A percentile compares a stretch with the other conserved stretches of the same genome.
phyloP scores from a whole-genome alignment of 2,797 vertebrate species.

The Enteromius thamalakanensis region DNA sequence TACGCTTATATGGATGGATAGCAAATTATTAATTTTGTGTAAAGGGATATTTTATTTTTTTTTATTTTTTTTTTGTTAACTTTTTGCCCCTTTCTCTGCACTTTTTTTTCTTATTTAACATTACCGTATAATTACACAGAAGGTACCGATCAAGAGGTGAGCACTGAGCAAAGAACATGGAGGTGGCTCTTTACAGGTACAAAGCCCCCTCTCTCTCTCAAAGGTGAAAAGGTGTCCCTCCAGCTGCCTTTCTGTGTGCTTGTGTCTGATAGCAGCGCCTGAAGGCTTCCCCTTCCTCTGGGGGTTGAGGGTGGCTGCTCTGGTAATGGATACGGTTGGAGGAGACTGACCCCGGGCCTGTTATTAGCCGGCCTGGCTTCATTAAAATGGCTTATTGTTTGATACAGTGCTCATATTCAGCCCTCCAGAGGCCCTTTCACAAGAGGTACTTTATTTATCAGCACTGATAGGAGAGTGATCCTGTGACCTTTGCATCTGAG shows the following conservation, averaged over 20 bases:
- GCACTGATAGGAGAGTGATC: slow-evolving; percentile 58
- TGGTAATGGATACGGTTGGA: slow-evolving; percentile 77
- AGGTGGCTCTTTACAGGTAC: slow-evolving; percentile 16
- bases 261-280: slow-evolving; percentile 74
- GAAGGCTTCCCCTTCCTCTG: slow-evolving; percentile 50
- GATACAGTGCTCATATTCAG: slow-evolving; percentile 73
- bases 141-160: slow-evolving; percentile 25
- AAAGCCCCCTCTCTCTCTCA: slow-evolving; percentile 47
- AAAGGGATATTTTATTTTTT: not conserved
- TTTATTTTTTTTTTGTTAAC: not conserved
- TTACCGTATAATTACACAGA: slow-evolving; percentile 18
- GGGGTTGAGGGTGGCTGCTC: slow-evolving; percentile 63
- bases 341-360: slow-evolving; percentile 78
- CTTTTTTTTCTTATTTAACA: not conserved
- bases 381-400: slow-evolving; percentile 81
- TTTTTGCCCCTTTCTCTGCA: not conserved
- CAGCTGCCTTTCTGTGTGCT: slow-evolving; percentile 51
- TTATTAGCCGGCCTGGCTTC: slow-evolving; percentile 76
- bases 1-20: not conserved
- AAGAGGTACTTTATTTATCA: slow-evolving; percentile 58
- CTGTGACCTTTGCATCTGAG: slow-evolving; percentile 56
- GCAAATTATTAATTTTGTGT: not conserved
- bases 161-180: not conserved
- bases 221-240: slow-evolving; percentile 47
- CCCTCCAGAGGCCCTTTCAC: slow-evolving; percentile 60